Evolutionary conservation across 2,797 vertebrate species (phyloP), one percentile per base, ranked within the genome.

Genomic region (Epinephelus coioides): DNA sequence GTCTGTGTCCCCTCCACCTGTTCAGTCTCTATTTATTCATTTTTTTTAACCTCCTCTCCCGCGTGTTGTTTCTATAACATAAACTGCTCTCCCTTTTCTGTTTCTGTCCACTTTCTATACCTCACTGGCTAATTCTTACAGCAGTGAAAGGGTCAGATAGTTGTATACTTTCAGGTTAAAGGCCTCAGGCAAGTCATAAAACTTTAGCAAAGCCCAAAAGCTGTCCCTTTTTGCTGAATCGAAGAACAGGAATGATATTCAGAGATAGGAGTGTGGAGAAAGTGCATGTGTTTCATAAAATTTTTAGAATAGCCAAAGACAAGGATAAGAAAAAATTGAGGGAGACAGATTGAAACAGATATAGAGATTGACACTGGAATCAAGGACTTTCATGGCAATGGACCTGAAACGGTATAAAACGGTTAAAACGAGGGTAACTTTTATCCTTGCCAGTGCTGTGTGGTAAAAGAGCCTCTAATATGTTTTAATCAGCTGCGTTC

Each of bases 401-500:
- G 62, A 64, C 18, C 34, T 71, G 47, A 72, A 77, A 74, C n/a
- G 0, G 46, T 54, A 64, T 53, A 57, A 78, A 84, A 80, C 1
- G 0, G 64, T 63, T 76, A 60, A 60, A 83, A 73, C 1, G 3
- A 75, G 60, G 65, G 34, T 82, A 61, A 75, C 67, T 78, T 89
- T 79, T 79, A 85, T 87, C 64, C 75, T 73, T 76, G 69, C 59
- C 59, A 11, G 68, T 56, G 53, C 53, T 40, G 23, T 73, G 66
- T 87, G 71, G 62, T 79, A 70, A 83, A 85, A 19, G 18, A 53
- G 69, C 71, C 72, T 65, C 73, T 87, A 85, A 86, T 83, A 69
- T 86, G 80, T 89, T 90, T 82, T 89, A 92, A 88, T 91, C 83
- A 85, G 73, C 71, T 10, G 12, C 13, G 47, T 74, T 86, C 25